phyloP scores from a whole-genome alignment of 2,113 vertebrate genomes.

The Silurus meridionalis region DNA sequence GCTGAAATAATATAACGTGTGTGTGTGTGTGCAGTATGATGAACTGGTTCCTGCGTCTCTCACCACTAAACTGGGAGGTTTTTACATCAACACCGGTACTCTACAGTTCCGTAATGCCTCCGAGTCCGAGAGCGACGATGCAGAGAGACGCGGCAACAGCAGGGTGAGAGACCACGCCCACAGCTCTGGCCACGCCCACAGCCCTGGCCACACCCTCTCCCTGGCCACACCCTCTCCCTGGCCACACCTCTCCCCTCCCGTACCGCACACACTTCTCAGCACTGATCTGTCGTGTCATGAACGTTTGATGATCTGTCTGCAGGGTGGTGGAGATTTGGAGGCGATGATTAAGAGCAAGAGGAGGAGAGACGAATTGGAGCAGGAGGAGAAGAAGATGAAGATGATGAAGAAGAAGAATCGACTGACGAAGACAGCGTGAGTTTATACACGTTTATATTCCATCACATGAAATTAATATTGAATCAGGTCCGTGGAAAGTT shows the following conservation, averaged over 20 bases:
- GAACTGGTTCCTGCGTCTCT: slow-evolving; percentile 96
- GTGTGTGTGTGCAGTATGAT: slow-evolving; percentile 74
- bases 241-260: background rate
- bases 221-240: background rate
- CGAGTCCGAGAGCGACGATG: slow-evolving; percentile 89
- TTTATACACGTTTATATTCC: background rate
- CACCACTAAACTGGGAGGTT: slow-evolving; percentile 95
- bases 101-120: slow-evolving; percentile 93
- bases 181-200: background rate
- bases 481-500: background rate
- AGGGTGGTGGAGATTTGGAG: slow-evolving; percentile 77
- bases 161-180: slow-evolving; percentile 67
- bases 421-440: slow-evolving; percentile 86
- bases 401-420: slow-evolving; percentile 85
- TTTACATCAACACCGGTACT: slow-evolving; percentile 97
- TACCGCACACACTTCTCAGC: background rate
- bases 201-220: background rate
- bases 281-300: background rate
- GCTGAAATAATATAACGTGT: background rate
- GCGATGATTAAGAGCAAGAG: slow-evolving; percentile 82
- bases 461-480: too few relatives aligned
- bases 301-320: slow-evolving; percentile 51
- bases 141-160: slow-evolving; percentile 77
- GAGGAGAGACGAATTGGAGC: slow-evolving; percentile 83
- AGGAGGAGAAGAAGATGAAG: slow-evolving; percentile 86